These are phyloP conservation scores for Lysiphlebus fabarum DNA, from an alignment of 1,140 invertebrate species.

Conservation along the genomic window DNA sequence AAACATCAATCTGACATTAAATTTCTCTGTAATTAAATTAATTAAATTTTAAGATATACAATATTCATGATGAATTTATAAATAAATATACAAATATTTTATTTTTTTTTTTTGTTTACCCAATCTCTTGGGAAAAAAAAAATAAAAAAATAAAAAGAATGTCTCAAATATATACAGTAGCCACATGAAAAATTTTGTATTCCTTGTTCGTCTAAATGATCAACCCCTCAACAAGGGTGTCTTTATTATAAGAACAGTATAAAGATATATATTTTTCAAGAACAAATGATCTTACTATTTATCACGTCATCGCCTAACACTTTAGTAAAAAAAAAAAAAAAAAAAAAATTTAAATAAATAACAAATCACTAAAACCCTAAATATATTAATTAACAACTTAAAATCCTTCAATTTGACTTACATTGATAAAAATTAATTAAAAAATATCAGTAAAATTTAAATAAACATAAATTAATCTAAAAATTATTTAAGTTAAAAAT, in stretches of 20 bases:
- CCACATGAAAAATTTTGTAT: slow-evolving; percentile 48
- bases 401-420: too few relatives aligned
- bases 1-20: slow-evolving; percentile 51
- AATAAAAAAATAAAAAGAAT: too few relatives aligned
- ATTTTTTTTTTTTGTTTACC: not conserved
- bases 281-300: slow-evolving; percentile 40
- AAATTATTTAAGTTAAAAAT: not conserved
- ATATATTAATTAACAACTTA: too few relatives aligned
- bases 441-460: not conserved
- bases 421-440: not conserved
- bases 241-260: slow-evolving; percentile 51
- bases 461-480: not conserved
- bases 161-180: slow-evolving; percentile 32
- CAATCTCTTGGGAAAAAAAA: not conserved
- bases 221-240: slow-evolving; percentile 53
- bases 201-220: slow-evolving; percentile 47
- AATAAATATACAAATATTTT: not conserved
- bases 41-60: too few relatives aligned
- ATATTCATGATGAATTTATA: not conserved
- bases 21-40: slow-evolving; percentile 35
- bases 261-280: slow-evolving; percentile 20
- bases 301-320: slow-evolving; percentile 37
- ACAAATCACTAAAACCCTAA: not conserved
- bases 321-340: slow-evolving; percentile 22
- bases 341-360: slow-evolving; percentile 19